Percentiles rank a stretch among this genome's conserved stretches.
Conservation (phyloP, 2,113 vertebrate species). For the Melanocharis versteri region DNA sequence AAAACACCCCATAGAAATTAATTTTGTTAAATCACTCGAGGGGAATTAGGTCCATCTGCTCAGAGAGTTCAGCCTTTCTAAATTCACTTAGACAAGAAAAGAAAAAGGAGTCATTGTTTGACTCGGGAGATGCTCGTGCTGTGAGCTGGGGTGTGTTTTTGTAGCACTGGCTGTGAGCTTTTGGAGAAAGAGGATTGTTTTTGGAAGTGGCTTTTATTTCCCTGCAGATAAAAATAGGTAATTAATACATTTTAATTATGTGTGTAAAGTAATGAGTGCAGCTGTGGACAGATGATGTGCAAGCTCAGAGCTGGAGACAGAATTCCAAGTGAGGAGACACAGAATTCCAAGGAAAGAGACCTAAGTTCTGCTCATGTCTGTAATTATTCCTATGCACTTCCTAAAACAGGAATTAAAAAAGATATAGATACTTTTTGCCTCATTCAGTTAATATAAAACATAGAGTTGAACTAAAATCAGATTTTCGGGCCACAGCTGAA, state of each 20-base stretch:
- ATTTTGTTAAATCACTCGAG: background rate
- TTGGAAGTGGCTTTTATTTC: background rate
- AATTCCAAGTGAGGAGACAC: background rate
- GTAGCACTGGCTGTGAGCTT: background rate
- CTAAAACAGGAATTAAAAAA: background rate
- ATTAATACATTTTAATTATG: background rate
- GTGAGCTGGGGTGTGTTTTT: background rate
- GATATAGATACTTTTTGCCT: background rate
- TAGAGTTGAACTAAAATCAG: background rate
- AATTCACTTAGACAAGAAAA: background rate
- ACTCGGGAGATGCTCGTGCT: background rate
- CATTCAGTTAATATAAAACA: background rate
- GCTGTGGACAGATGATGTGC: background rate
- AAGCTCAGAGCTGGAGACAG: background rate
- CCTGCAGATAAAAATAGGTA: background rate
- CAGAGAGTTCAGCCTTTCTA: background rate
- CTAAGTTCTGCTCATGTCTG: background rate
- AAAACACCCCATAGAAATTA: background rate
- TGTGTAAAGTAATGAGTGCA: background rate
- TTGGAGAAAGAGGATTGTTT: background rate
- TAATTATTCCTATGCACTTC: background rate
- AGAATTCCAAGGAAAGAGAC: background rate
- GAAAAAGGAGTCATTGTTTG: background rate
- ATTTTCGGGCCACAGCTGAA: background rate
- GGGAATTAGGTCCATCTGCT: slow-evolving; percentile 26